A percentile compares a stretch with the other conserved stretches of the same genome.
phyloP scores from a whole-genome alignment of 2,113 vertebrate genomes.

The Taurulus bubalis region DNA sequence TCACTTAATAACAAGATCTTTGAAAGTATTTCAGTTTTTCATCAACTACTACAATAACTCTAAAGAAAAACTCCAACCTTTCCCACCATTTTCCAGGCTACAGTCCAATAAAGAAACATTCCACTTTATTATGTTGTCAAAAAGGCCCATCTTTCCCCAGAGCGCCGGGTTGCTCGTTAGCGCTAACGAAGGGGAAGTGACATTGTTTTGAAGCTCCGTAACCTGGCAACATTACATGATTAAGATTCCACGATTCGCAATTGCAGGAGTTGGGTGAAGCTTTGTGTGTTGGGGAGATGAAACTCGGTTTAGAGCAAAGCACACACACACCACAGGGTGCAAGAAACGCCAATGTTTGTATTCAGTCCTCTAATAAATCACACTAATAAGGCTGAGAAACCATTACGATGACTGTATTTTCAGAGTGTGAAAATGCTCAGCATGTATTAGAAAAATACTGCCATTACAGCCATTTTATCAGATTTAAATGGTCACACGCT shows the following conservation, averaged over 20 bases:
- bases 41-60: constrained; percentile 24
- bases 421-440: constrained; percentile 42
- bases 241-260: constrained; percentile 47
- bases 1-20: constrained; percentile 44
- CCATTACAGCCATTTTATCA: constrained; percentile 60
- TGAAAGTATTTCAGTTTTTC: constrained; percentile 47
- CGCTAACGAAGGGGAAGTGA: constrained; percentile 47
- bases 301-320: constrained; percentile 31
- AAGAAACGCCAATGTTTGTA: constrained; percentile 32
- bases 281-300: constrained; percentile 12
- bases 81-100: constrained; percentile 16
- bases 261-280: constrained; percentile 41
- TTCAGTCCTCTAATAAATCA: constrained; percentile 27
- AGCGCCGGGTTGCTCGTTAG: constrained; percentile 50
- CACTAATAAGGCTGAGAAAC: not conserved
- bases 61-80: not conserved
- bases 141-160: constrained; percentile 18
- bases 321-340: constrained; percentile 36
- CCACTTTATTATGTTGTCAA: constrained; percentile 53
- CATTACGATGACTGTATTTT: constrained; percentile 17
- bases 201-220: constrained; percentile 36
- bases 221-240: constrained; percentile 58
- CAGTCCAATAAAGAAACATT: constrained; percentile 42
- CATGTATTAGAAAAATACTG: constrained; percentile 57
- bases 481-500: constrained; percentile 46